Conservation (phyloP, 2,888 invertebrate species). For the Blastobasis adustella region DNA sequence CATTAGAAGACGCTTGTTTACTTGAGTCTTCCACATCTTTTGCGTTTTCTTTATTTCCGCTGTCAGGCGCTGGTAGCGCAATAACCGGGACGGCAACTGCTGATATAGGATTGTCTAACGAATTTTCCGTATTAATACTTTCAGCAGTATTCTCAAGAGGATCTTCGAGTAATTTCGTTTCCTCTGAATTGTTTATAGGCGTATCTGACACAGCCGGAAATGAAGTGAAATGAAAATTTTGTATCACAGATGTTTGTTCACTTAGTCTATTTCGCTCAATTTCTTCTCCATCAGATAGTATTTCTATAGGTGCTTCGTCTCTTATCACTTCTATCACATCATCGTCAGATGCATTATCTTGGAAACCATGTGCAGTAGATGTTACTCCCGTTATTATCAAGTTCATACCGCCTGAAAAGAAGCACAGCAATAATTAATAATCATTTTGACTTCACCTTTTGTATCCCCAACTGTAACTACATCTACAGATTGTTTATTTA, state of each 20-base stretch:
- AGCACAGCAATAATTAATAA: too few species aligned
- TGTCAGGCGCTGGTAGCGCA: constrained; percentile 9
- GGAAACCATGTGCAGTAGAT: constrained; percentile 16
- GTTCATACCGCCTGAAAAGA: constrained; percentile 10
- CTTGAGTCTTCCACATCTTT: not conserved
- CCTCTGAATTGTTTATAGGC: constrained; percentile 16
- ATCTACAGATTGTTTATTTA: too few species aligned
- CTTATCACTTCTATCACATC: constrained; percentile 64
- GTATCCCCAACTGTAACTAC: too few species aligned
- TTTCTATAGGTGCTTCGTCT: constrained; percentile 63
- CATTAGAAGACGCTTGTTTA: too few species aligned
- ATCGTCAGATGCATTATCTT: constrained; percentile 52
- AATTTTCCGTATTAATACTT: constrained; percentile 13
- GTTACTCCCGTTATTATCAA: constrained; percentile 29
- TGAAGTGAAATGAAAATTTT: constrained; percentile 25
- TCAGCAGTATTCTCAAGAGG: constrained; percentile 24
- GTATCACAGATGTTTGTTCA: constrained; percentile 11
- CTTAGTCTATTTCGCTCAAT: constrained; percentile 29
- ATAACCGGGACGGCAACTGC: constrained; percentile 6
- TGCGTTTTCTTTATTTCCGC: constrained; percentile 1
- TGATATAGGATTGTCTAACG: constrained; percentile 6
- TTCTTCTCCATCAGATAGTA: constrained; percentile 62
- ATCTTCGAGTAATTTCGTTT: constrained; percentile 23
- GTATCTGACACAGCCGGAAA: constrained; percentile 23
- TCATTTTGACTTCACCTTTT: too few species aligned